Evolutionary conservation across 1,140 invertebrate genomes (phyloP), one percentile per base, ranked within the genome.

Genomic region (Micrasema longulum): DNA sequence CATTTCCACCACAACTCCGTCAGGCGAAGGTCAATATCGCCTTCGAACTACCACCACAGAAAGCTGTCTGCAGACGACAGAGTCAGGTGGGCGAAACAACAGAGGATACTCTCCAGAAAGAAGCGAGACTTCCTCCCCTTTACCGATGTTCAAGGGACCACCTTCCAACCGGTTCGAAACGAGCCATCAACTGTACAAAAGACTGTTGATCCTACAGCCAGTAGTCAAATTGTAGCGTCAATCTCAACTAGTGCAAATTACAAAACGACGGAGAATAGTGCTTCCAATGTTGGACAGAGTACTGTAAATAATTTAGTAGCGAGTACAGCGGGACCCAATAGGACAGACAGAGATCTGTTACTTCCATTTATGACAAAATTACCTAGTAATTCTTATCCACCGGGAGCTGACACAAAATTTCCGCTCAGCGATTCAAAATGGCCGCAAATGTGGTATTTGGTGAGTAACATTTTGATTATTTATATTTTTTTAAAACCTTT

Each of bases 371-470:
- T n/a, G 2, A n/a, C 22, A 47, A 38, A 64, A 1, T 38, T 23
- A 22, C 26, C 41, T 60, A 31, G 43, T 38, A 31, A 23, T 47
- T 36, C 47, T 14, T 18, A 22, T 2, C 43, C 36, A 23, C 14
- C 47, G 11, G 52, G 10, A 5, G 5, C 22, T 9, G 70, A 52
- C 64, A 23, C 77, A 71, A 83, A 85, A 72, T 79, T 88, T 68
- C 79, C 85, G 60, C 85, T 94, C 65, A 91, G 93, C 79, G 95
- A 96, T 83, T 91, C 91, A 31, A 90, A 91, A 82, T 97, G 94
- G 94, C 87, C 90, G 18, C 89, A 90, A 68, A 96, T 96, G 93
- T 96, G 95, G 95, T 97, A 96, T 84, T 83, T 95, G 89, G 93
- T 95, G 86, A 90, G 92, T 87, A 69, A 20, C 43, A 75, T 35